Conservation (phyloP, 2,797 vertebrate genomes). For the Mormyrus hasselquistii region DNA sequence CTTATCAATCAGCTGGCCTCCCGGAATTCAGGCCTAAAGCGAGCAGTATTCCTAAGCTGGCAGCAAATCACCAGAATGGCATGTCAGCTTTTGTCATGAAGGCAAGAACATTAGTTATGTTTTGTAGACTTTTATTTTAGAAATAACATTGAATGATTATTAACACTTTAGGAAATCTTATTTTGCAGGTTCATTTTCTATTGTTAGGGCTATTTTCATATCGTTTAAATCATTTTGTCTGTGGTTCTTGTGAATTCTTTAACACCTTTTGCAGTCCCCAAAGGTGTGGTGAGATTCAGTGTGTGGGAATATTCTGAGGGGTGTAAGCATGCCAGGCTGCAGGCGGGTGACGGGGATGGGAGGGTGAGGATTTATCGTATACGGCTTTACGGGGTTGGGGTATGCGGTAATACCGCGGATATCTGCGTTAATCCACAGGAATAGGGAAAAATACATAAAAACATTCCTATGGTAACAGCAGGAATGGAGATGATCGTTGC, state of each 20-base stretch:
- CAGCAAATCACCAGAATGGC: not conserved
- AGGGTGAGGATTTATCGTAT: not conserved
- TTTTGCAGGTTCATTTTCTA: not conserved
- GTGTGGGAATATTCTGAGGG: not conserved
- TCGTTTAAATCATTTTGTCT: not conserved
- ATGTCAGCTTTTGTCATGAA: not conserved
- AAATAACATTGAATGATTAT: not conserved
- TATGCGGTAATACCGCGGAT: not conserved
- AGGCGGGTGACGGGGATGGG: not conserved
- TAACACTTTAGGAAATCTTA: not conserved
- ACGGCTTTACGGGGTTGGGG: not conserved
- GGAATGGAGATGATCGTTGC: not conserved
- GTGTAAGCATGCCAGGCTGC: not conserved
- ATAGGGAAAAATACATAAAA: not conserved
- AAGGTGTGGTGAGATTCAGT: not conserved
- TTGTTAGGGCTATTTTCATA: not conserved
- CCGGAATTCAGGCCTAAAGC: not conserved
- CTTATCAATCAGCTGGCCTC: not conserved
- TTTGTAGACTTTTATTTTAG: not conserved
- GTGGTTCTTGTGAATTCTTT: not conserved
- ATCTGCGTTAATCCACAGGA: not conserved
- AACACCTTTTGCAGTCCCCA: not conserved
- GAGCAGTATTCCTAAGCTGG: not conserved
- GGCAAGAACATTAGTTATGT: not conserved
- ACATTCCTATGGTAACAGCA: not conserved